Base-by-base conservation (phyloP, 2,888 invertebrate species). In the Erebia palarica region DNA sequence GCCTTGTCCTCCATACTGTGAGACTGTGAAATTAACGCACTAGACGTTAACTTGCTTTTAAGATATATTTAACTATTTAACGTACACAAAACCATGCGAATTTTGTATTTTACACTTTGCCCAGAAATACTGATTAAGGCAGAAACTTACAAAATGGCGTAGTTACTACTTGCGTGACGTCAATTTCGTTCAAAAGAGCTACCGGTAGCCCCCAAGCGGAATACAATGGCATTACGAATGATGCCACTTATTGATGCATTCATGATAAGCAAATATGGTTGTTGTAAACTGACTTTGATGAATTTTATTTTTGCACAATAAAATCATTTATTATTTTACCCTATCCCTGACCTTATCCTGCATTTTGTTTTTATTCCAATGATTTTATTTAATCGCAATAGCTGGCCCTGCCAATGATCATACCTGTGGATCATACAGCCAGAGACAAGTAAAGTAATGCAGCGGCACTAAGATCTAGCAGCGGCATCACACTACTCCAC, bases 1-100 rank as follows among this genome's bases (percentile, higher is more conserved):
- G 97, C 96, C 94, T 98, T 98, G 94, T 98, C 98, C 94, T 98
- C 98, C 97, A 98, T 97, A 85, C 82, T 93, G 88, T 91, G 88
- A 84, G 89, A 87, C 88, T 92, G 90, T 88, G 84, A 82, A 85
- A 89, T 90, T 93, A 93, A 93, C 93, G 93, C 86, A 87, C 88
- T 78, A 90, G 89, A 93, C 93, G 93, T 93, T 93, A 92, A 89
- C 81, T 88, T 78, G 82, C 82, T 83, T 87, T 86, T 83, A 80
- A 84, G 87, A 86, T 86, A 86, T 87, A 85, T 90, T 89, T 91
- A 90, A 82, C 85, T 87, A 86, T 86, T 86, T 82, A 87, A 85
- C 85, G 87, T 94, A 92, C 92, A 94, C 94, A 94, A 93, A 94
- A 94, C 92, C 94, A 95, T 94, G 89, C 94, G 94, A 93, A 93